Percentiles rank a stretch among this genome's conserved stretches.
Conservation (phyloP, 2,888 invertebrate genomes). For the Bombylius major region DNA sequence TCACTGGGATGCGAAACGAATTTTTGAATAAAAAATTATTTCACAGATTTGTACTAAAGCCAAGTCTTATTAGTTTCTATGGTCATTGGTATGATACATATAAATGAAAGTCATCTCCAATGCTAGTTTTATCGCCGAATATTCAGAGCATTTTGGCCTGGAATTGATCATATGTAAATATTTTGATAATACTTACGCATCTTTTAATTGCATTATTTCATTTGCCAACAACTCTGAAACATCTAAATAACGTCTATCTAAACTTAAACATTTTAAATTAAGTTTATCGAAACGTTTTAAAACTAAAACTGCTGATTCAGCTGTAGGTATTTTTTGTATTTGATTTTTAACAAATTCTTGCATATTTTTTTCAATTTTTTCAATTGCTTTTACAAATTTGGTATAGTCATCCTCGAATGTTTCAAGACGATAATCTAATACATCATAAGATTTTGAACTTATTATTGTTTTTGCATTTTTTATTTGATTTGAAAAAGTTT, state of each 20-base stretch:
- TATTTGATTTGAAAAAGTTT: slow-evolving; percentile 55
- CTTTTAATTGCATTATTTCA: slow-evolving; percentile 57
- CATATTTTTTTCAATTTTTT: slow-evolving; percentile 56
- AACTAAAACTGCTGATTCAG: slow-evolving; percentile 41
- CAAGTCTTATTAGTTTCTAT: no score
- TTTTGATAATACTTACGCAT: slow-evolving; percentile 37
- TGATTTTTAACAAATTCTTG: slow-evolving; percentile 55
- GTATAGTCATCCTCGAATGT: slow-evolving; percentile 68
- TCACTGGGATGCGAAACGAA: no score
- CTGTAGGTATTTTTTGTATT: slow-evolving; percentile 34
- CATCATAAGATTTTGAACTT: slow-evolving; percentile 61
- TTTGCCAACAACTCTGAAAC: slow-evolving; percentile 51
- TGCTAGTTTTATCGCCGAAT: not conserved
- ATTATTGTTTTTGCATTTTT: slow-evolving; percentile 52
- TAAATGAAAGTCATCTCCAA: not conserved
- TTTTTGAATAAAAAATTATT: no score
- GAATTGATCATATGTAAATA: no score
- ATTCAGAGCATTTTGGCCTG: no score
- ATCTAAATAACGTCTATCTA: slow-evolving; percentile 63
- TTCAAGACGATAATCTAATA: slow-evolving; percentile 61
- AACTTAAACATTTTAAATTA: slow-evolving; percentile 54
- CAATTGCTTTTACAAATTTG: slow-evolving; percentile 53
- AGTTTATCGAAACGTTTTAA: slow-evolving; percentile 56
- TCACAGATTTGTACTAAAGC: no score
- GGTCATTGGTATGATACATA: no score